These are phyloP conservation scores for Trogon melanurus DNA, from an alignment of 2,113 vertebrate genomes.

Conservation along the genomic window DNA sequence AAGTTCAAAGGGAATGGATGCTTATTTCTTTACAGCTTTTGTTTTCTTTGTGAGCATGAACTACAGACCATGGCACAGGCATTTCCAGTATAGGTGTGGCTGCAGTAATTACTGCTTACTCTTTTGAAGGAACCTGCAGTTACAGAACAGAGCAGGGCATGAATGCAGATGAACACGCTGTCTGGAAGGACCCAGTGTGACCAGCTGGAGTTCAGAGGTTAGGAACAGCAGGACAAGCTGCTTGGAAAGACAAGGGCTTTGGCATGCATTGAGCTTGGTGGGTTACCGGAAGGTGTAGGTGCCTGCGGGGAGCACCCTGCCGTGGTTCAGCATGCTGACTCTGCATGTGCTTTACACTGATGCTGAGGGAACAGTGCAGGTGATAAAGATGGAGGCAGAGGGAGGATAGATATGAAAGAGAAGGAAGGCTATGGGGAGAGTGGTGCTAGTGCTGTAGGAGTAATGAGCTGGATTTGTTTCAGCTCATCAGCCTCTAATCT, in stretches of 20 bases:
- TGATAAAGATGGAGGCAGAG: neutral
- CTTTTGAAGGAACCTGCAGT: constrained; percentile 10
- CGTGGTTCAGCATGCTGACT: neutral
- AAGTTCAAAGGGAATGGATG: neutral
- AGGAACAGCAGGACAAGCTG: neutral
- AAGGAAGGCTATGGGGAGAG: neutral
- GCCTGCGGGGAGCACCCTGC: neutral
- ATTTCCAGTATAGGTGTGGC: constrained; percentile 64
- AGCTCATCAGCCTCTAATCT: constrained; percentile 2
- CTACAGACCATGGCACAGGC: constrained; percentile 36
- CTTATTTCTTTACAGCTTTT: neutral
- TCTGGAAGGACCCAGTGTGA: neutral
- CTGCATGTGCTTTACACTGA: neutral
- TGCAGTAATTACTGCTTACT: constrained; percentile 34
- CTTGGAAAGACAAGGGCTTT: neutral
- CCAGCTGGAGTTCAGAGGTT: neutral
- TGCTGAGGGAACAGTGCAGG: neutral
- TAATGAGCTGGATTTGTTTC: neutral
- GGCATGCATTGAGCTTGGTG: neutral
- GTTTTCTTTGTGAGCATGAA: neutral
- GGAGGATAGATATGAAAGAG: neutral
- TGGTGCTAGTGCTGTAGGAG: neutral
- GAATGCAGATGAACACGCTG: neutral
- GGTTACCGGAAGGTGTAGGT: neutral
- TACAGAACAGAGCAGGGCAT: neutral